Evolutionary conservation across 2,797 vertebrate genomes (phyloP).

Genomic region (Bucorvus abyssinicus): DNA sequence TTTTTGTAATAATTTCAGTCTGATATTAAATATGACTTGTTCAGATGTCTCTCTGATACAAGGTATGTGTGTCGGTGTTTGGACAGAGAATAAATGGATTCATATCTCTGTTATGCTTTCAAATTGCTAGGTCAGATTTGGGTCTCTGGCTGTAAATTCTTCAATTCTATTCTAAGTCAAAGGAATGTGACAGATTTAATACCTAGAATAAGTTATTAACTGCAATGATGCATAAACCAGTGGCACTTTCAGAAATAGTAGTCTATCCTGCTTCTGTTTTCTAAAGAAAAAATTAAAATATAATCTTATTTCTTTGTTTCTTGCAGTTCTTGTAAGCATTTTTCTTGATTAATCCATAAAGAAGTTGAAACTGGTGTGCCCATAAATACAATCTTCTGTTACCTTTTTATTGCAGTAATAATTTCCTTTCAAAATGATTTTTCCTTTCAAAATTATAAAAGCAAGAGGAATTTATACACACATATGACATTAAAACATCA

Average conservation of each 20-base stretch:
- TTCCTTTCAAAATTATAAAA: not conserved
- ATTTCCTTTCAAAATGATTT: not conserved
- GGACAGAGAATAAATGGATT: conserved; percentile 76
- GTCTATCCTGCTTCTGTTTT: conserved; percentile 47
- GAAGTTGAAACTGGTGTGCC: not conserved
- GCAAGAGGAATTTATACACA: not conserved
- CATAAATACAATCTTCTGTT: conserved; percentile 1
- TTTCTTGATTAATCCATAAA: conserved; percentile 48
- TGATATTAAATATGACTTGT: conserved; percentile 66
- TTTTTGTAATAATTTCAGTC: conserved; percentile 66
- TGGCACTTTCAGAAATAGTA: conserved; percentile 39
- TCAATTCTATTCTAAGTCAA: conserved; percentile 71
- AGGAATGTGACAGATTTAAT: conserved; percentile 84
- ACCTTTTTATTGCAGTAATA: conserved; percentile 34
- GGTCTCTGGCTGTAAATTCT: conserved; percentile 77
- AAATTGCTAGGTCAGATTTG: conserved; percentile 77
- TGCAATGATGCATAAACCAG: conserved; percentile 74
- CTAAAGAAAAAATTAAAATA: conserved; percentile 21
- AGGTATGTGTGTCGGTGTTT: conserved; percentile 61
- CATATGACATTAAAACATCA: not conserved
- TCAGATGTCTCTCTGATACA: conserved; percentile 59
- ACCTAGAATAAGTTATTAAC: conserved; percentile 81
- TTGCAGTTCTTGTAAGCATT: conserved; percentile 17
- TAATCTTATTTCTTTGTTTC: conserved; percentile 34
- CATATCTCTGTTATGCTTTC: conserved; percentile 78